A percentile compares a stretch with the other conserved stretches of the same genome.
phyloP scores from a whole-genome alignment of 2,113 vertebrate species.

The Coturnix japonica region DNA sequence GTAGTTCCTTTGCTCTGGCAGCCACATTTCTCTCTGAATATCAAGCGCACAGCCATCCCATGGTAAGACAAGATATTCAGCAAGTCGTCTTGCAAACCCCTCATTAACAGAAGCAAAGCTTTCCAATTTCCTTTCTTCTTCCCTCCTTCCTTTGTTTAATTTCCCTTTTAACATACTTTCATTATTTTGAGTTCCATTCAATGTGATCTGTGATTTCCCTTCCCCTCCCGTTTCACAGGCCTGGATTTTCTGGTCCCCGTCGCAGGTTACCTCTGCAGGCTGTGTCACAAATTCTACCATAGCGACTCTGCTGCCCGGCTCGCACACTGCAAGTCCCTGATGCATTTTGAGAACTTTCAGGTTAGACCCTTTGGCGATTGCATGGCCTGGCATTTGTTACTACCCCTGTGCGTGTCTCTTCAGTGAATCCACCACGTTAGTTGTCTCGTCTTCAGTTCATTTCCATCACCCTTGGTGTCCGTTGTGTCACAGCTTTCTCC shows the following conservation, averaged over 20 bases:
- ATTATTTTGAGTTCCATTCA: constrained; percentile 72
- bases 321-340: constrained; percentile 92
- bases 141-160: not conserved
- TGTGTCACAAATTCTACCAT: constrained; percentile 95
- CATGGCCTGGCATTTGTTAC: constrained; percentile 71
- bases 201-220: constrained; percentile 75
- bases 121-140: not conserved
- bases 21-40: constrained; percentile 65
- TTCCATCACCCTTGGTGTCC: constrained; percentile 30
- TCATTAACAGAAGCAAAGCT: constrained; percentile 63
- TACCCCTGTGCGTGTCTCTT: constrained; percentile 27
- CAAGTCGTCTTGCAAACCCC: constrained; percentile 57
- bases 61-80: constrained; percentile 68
- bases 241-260: constrained; percentile 93
- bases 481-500: constrained; percentile 23
- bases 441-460: constrained; percentile 34
- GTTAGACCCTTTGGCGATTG: constrained; percentile 80
- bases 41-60: constrained; percentile 49
- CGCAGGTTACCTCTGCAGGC: constrained; percentile 90
- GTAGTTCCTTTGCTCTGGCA: constrained; percentile 66
- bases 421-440: not conserved
- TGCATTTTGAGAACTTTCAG: constrained; percentile 96
- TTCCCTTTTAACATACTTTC: constrained; percentile 63
- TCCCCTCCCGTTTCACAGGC: constrained; percentile 80
- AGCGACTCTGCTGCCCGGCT: constrained; percentile 86